These are phyloP conservation scores for Hydropotes inermis DNA, from an alignment of 2,113 vertebrate genomes.

Conservation along the genomic window DNA sequence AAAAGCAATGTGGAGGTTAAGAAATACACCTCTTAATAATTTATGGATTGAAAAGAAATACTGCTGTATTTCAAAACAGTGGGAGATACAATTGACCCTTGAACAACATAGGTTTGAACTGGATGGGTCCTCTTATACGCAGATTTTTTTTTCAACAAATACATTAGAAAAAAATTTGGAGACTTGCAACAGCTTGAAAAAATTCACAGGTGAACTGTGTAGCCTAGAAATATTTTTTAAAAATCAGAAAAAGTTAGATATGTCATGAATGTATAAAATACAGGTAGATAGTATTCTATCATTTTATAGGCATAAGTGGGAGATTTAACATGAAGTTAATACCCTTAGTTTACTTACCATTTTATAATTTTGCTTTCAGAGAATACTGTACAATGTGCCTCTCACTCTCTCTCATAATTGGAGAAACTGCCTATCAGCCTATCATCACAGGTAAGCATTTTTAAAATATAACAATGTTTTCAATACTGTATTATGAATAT, in stretches of 20 bases:
- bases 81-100: background rate
- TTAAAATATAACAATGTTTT: background rate
- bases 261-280: background rate
- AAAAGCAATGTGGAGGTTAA: background rate
- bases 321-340: background rate
- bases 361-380: background rate
- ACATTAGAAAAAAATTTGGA: background rate
- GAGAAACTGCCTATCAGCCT: background rate
- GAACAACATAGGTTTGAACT: background rate
- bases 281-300: background rate
- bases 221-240: background rate
- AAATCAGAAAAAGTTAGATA: background rate
- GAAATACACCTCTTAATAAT: background rate
- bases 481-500: background rate
- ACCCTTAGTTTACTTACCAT: background rate
- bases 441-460: background rate
- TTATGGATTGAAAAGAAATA: background rate
- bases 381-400: background rate
- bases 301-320: background rate
- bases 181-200: background rate
- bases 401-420: background rate
- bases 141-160: background rate
- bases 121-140: background rate
- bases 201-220: background rate
- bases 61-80: background rate